Evolutionary conservation across 2,888 invertebrate genomes (phyloP).

Genomic region (Plebejus anna): DNA sequence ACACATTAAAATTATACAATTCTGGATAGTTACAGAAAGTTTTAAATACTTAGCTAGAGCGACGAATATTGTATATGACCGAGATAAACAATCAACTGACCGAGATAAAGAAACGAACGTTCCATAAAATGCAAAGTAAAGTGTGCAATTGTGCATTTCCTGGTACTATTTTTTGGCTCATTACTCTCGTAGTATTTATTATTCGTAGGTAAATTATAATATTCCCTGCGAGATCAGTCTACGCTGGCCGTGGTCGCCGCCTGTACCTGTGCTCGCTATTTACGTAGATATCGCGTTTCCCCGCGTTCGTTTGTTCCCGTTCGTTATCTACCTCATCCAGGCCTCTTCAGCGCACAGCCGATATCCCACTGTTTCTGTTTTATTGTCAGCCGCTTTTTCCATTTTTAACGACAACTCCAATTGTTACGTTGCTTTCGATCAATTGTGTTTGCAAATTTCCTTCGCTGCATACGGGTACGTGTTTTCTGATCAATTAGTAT

Average conservation of each 20-base stretch:
- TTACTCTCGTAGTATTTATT: not conserved
- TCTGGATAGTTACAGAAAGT: too few relatives aligned
- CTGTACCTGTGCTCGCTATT: slow-evolving; percentile 34
- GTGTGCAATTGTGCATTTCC: not conserved
- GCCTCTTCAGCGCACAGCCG: slow-evolving; percentile 31
- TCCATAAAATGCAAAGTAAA: not conserved
- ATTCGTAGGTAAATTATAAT: not conserved
- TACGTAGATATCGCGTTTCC: slow-evolving; percentile 35
- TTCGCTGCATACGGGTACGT: slow-evolving; percentile 30
- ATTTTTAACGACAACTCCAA: slow-evolving; percentile 17
- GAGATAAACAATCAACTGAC: slow-evolving; percentile 15
- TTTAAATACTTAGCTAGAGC: too few relatives aligned
- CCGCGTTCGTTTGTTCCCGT: slow-evolving; percentile 37
- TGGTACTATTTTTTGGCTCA: not conserved
- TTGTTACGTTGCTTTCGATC: slow-evolving; percentile 19
- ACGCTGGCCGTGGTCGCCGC: slow-evolving; percentile 33
- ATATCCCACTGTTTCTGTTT: slow-evolving; percentile 25
- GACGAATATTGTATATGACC: too few relatives aligned
- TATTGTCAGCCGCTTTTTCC: slow-evolving; percentile 17
- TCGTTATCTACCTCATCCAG: slow-evolving; percentile 36
- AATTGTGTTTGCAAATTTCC: slow-evolving; percentile 23
- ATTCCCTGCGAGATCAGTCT: not conserved
- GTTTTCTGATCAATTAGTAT: slow-evolving; percentile 36
- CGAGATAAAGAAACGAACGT: not conserved
- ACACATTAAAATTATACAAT: too few relatives aligned